Conservation (phyloP, 2,888 invertebrate species). For the Tribolium freemani region DNA sequence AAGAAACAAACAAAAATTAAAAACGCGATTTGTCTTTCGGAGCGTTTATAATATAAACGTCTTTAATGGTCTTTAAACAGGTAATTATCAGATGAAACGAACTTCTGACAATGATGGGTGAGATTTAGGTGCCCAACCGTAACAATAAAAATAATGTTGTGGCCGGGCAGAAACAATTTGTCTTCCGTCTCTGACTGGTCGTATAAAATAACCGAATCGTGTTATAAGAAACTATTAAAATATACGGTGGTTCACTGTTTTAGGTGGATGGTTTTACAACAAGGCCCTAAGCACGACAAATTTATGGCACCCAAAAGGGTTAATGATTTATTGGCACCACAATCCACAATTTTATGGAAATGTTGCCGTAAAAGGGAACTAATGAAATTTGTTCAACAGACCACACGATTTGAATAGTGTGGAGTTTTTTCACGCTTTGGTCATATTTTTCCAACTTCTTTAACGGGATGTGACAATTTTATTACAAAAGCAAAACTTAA, state of each 20-base stretch:
- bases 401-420: too few species aligned
- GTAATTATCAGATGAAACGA: constrained; percentile 27
- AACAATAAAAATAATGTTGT: constrained; percentile 23
- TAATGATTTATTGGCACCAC: not conserved
- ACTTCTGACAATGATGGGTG: constrained; percentile 13
- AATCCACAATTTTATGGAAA: not conserved
- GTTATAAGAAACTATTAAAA: not conserved
- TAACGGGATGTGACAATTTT: too few species aligned
- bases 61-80: constrained; percentile 29
- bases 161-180: constrained; percentile 2
- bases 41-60: not conserved
- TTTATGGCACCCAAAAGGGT: not conserved
- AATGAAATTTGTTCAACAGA: too few species aligned
- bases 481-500: too few species aligned
- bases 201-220: not conserved
- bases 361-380: too few species aligned
- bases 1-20: constrained; percentile 4
- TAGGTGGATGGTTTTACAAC: not conserved
- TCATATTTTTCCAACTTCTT: too few species aligned
- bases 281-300: not conserved
- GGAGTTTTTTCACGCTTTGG: too few species aligned
- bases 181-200: not conserved
- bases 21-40: not conserved
- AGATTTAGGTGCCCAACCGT: constrained; percentile 21
- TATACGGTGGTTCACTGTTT: not conserved